phyloP scores from a whole-genome alignment of 2,113 vertebrate species.

The Mormyrus iriodes region DNA sequence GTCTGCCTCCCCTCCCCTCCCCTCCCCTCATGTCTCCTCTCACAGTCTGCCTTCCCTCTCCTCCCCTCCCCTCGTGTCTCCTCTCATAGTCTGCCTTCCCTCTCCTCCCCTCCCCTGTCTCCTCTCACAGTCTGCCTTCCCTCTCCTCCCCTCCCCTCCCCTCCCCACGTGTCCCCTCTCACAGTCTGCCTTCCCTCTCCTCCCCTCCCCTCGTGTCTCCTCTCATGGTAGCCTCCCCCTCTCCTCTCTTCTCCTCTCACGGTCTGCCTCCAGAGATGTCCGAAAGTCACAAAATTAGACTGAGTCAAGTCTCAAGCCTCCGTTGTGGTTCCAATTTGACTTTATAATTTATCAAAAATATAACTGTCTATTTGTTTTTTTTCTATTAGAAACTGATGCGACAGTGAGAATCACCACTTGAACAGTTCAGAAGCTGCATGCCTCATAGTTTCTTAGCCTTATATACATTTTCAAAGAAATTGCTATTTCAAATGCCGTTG shows the following conservation, averaged over 20 bases:
- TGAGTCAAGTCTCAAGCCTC: too few relatives aligned
- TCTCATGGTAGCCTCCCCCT: too few relatives aligned
- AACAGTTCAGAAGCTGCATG: not conserved
- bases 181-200: not conserved
- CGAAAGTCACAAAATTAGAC: too few relatives aligned
- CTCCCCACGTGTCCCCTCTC: too few relatives aligned
- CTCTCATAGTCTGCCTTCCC: not conserved
- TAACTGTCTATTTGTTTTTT: not conserved
- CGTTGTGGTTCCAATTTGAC: too few relatives aligned
- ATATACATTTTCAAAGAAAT: not conserved
- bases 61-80: fast-evolving
- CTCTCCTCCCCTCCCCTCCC: not conserved
- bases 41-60: not conserved
- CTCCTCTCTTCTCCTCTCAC: too few relatives aligned
- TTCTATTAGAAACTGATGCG: not conserved
- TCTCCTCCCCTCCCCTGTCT: not conserved
- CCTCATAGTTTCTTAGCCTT: not conserved
- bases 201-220: not conserved
- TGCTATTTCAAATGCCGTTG: not conserved
- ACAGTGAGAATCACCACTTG: not conserved
- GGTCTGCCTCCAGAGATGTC: too few relatives aligned
- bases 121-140: not conserved
- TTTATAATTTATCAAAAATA: too few relatives aligned
- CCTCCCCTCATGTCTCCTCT: not conserved
- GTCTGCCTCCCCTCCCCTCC: not conserved